Evolutionary conservation across 2,113 vertebrate species (phyloP).

Genomic region (Caranx melampygus): DNA sequence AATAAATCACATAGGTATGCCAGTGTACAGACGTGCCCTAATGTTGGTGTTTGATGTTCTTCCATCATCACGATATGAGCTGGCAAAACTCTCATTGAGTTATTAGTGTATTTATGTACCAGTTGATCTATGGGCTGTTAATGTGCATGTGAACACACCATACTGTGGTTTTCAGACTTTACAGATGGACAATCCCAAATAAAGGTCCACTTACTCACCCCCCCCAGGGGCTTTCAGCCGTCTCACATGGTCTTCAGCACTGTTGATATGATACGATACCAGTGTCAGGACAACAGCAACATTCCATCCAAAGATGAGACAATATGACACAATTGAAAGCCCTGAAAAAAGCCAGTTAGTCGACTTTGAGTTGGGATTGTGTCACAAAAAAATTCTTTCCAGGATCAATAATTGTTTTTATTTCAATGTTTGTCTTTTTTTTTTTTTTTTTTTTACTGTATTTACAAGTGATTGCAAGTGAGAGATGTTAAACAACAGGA

Average conservation of each 20-base stretch:
- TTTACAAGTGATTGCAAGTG: neutral
- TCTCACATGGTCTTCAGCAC: neutral
- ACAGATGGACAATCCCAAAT: neutral
- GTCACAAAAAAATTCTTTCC: neutral
- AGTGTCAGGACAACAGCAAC: neutral
- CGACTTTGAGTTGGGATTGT: neutral
- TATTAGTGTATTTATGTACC: neutral
- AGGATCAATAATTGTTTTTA: neutral
- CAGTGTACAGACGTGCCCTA: neutral
- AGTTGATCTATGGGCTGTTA: neutral
- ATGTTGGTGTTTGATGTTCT: neutral
- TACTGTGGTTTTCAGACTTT: neutral
- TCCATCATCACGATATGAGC: neutral
- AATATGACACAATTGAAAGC: neutral
- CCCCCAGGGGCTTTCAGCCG: neutral
- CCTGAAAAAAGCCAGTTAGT: neutral
- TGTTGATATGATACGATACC: neutral
- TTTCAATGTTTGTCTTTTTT: neutral
- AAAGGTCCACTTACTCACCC: neutral
- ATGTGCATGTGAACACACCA: constrained; percentile 16
- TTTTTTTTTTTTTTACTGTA: neutral
- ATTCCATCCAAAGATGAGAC: neutral
- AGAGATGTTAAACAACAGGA: neutral
- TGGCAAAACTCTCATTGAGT: neutral
- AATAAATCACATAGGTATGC: neutral